Evolutionary conservation across 2,888 invertebrate species (phyloP), one percentile per base, ranked within the genome.

Genomic region (Cerastis rubricosa): DNA sequence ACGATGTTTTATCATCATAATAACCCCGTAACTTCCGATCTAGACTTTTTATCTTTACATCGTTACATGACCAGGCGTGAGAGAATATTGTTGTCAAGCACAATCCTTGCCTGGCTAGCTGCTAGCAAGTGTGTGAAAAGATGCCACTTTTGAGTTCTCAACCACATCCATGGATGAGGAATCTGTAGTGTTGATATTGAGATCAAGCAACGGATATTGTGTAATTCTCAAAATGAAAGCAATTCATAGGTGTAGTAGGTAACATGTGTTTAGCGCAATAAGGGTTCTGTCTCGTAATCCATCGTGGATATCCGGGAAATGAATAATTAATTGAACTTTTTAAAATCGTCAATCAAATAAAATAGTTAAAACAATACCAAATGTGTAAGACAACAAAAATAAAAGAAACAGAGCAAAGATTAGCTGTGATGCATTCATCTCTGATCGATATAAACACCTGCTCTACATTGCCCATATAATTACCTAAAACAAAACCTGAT

Each of bases 21-120:
- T n/a, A 64, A 83, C 40, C 47, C 77, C 14, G 78, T 78, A n/a
- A 78, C 84, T 79, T 80, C 71, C 84, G 84, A 80, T 74, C 51
- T 66, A 66, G 22, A 43, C 25, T 71, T 84, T 79, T 83, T 79
- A 61, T 66, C 47, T 47, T 14, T 35, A n/a, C 5, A 22, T 29
- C 0, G 57, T 78, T 71, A 61, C 19, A 45, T 78, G 17, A 76
- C 9, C 59, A 47, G 9, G 25, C 29, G 57, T 78, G 51, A 17
- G 68, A 83, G 11, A 40, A 66, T 49, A 14, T 25, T 11, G 17
- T 4, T 45, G 22, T 25, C n/a, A 51, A 22, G 9, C 29, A 47
- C 29, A 19, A 59, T 4, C 17, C 57, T n/a, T 49, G 22, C 19
- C 22, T 25, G 0, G 47, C 5, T 40, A 57, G 35, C 17, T 29